phyloP scores from a whole-genome alignment of 2,113 vertebrate species.

The Notothenia rossii region DNA sequence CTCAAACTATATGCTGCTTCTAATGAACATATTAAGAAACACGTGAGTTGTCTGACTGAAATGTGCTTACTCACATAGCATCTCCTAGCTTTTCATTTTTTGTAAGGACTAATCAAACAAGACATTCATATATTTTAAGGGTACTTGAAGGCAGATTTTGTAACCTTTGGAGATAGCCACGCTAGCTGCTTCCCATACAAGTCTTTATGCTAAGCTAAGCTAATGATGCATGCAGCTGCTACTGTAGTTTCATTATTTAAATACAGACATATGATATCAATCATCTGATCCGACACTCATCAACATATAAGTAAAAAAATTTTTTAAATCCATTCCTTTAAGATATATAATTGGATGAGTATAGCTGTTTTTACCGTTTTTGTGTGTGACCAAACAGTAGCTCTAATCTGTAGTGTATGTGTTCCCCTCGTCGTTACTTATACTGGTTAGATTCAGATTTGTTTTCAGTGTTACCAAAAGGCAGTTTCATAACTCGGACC shows the following conservation, averaged over 20 bases:
- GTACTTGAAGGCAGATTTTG: too few species aligned
- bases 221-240: not conserved
- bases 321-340: not conserved
- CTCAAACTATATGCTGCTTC: too few species aligned
- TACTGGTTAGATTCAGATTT: slow-evolving; percentile 29
- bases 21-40: too few species aligned
- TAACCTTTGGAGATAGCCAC: not conserved
- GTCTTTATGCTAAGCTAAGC: slow-evolving; percentile 2
- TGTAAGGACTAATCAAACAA: not conserved
- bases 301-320: not conserved
- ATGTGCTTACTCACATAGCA: too few species aligned
- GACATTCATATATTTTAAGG: too few species aligned
- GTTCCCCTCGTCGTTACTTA: slow-evolving; percentile 1
- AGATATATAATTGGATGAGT: not conserved
- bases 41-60: too few species aligned
- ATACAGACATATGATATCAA: not conserved
- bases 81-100: not conserved
- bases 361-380: not conserved
- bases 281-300: not conserved
- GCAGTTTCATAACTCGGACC: slow-evolving; percentile 65
- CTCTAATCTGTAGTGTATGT: not conserved
- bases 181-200: not conserved
- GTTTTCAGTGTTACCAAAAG: slow-evolving; percentile 27
- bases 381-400: not conserved
- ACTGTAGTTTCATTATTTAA: not conserved